Percentiles rank a stretch among this genome's conserved stretches.
These are phyloP conservation scores for Pseudococcus longispinus DNA, from an alignment of 2,888 invertebrate genomes.

Conservation along the genomic window DNA sequence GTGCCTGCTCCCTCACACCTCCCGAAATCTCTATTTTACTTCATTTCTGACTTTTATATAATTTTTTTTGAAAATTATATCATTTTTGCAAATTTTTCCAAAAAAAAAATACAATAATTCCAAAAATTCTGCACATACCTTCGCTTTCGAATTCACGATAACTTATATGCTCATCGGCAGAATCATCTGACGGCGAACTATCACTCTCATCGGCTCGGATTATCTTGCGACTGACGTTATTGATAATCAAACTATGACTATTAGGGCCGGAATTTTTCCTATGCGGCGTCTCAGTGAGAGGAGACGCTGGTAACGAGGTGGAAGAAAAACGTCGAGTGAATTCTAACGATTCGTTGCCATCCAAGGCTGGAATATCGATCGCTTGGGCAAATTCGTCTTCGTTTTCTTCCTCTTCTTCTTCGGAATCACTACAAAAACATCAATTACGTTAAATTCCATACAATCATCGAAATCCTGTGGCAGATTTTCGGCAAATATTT, in stretches of 20 bases:
- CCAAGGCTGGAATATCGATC: constrained; percentile 66
- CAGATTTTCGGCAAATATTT: neutral
- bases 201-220: constrained; percentile 59
- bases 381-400: constrained; percentile 75
- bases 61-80: too few species aligned
- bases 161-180: constrained; percentile 63
- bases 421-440: constrained; percentile 63
- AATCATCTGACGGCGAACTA: constrained; percentile 60
- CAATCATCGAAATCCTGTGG: too few species aligned
- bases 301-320: constrained; percentile 40
- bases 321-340: constrained; percentile 47
- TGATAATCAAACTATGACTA: constrained; percentile 49
- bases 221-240: constrained; percentile 54
- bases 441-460: neutral
- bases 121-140: constrained; percentile 61
- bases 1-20: too few species aligned
- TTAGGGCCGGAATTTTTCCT: constrained; percentile 45
- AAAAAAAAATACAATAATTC: too few species aligned
- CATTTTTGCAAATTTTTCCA: too few species aligned
- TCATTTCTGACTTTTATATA: too few species aligned
- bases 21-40: too few species aligned
- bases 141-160: constrained; percentile 66
- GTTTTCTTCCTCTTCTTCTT: constrained; percentile 70
- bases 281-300: neutral
- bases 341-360: constrained; percentile 46